phyloP scores from a whole-genome alignment of 2,888 invertebrate species.

The Mellilla xanthometata region DNA sequence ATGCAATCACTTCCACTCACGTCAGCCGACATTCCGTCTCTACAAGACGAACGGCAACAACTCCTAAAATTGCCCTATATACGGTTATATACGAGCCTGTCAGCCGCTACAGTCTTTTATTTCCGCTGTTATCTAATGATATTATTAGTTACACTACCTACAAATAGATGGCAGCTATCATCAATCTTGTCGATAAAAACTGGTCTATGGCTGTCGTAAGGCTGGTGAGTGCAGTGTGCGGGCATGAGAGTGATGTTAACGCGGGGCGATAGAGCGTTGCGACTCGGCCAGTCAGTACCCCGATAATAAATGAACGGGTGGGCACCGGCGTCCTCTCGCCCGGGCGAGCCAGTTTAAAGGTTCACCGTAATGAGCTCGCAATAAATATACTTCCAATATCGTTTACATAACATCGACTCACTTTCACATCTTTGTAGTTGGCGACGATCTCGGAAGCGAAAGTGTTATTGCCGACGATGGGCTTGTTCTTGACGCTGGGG shows the following conservation, averaged over 20 bases:
- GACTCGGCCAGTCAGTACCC: not conserved
- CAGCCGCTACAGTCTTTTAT: too few relatives aligned
- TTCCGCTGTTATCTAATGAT: not conserved
- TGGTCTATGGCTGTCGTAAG: not conserved
- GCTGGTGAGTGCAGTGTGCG: not conserved
- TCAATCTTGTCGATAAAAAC: constrained; percentile 2
- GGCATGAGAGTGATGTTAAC: too few relatives aligned
- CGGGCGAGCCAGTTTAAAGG: not conserved
- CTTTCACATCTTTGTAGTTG: constrained; percentile 92
- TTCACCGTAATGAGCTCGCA: not conserved
- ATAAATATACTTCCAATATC: constrained; percentile 28
- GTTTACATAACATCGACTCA: constrained; percentile 74
- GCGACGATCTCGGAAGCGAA: constrained; percentile 90
- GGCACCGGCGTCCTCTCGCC: not conserved
- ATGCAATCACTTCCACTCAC: constrained; percentile 21
- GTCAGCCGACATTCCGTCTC: constrained; percentile 9
- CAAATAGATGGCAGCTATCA: not conserved
- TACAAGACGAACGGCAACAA: too few relatives aligned
- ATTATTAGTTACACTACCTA: too few relatives aligned
- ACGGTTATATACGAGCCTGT: too few relatives aligned
- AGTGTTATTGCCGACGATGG: constrained; percentile 91
- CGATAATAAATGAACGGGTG: constrained; percentile 2
- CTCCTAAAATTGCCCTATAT: too few relatives aligned
- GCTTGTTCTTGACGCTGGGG: constrained; percentile 95
- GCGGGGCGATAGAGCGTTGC: too few relatives aligned